A percentile compares a stretch with the other conserved stretches of the same genome.
Conservation (phyloP, 2,888 invertebrate species). For the Helleia helle region DNA sequence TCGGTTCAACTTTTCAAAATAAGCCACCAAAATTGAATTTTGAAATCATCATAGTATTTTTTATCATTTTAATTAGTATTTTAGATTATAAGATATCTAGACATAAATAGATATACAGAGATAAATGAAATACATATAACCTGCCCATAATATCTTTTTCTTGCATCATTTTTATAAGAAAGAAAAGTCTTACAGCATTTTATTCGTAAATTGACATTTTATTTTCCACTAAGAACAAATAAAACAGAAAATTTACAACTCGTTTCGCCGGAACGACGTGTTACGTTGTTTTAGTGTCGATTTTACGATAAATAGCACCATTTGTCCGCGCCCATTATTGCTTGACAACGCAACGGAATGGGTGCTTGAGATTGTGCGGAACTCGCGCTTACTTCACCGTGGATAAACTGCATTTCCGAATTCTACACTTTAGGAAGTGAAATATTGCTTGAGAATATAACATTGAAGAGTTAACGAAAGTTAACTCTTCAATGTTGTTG, state of each 20-base stretch:
- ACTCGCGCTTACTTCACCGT: slow-evolving; percentile 30
- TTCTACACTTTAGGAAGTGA: slow-evolving; percentile 11
- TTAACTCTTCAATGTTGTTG: too few species aligned
- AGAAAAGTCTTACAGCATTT: neutral
- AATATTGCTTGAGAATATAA: too few species aligned
- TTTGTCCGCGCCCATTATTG: slow-evolving; percentile 54
- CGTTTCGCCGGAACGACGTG: slow-evolving; percentile 43
- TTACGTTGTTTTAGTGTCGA: slow-evolving; percentile 57
- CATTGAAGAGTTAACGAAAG: too few species aligned
- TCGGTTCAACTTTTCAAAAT: too few species aligned
- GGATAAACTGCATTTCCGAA: slow-evolving; percentile 44
- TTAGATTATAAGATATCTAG: too few species aligned
- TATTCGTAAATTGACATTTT: neutral
- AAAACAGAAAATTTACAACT: slow-evolving; percentile 34
- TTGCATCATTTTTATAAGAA: too few species aligned
- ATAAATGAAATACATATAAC: too few species aligned
- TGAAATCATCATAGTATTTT: too few species aligned
- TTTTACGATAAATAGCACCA: slow-evolving; percentile 63
- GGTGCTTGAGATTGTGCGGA: slow-evolving; percentile 49
- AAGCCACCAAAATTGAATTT: too few species aligned
- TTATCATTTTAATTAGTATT: too few species aligned
- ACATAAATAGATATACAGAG: too few species aligned
- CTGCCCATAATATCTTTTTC: too few species aligned
- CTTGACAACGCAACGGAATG: slow-evolving; percentile 51
- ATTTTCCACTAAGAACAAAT: slow-evolving; percentile 1